A percentile compares a stretch with the other conserved stretches of the same genome.
These are phyloP conservation scores for Dolichoris vasculosae DNA, from an alignment of 1,140 invertebrate species.

Conservation along the genomic window DNA sequence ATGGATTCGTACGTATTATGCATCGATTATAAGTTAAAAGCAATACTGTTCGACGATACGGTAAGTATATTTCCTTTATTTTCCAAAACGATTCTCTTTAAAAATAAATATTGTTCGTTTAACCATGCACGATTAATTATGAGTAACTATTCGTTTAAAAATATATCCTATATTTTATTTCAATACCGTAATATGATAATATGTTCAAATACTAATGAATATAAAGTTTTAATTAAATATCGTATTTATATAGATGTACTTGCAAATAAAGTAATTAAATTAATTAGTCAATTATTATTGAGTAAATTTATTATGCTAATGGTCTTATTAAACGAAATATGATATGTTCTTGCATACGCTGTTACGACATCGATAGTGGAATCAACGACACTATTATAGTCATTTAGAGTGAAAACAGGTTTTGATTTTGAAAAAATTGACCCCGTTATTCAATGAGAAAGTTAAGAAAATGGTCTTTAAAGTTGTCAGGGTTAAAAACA, in stretches of 20 bases:
- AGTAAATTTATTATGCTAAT: background rate
- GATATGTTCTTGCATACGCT: background rate
- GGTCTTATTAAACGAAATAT: background rate
- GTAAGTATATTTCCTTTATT: too few relatives aligned
- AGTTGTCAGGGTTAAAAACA: conserved; percentile 31
- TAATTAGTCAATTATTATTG: background rate
- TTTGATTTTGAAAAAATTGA: conserved; percentile 30
- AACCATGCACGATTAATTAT: too few relatives aligned
- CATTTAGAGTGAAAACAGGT: conserved; percentile 19
- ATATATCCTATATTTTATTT: too few relatives aligned
- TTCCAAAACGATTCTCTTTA: too few relatives aligned
- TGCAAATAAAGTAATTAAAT: conserved; percentile 33
- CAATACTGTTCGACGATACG: too few relatives aligned
- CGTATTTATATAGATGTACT: background rate
- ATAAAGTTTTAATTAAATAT: too few relatives aligned
- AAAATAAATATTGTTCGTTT: too few relatives aligned
- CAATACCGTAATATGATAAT: too few relatives aligned
- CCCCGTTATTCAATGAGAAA: conserved; percentile 47
- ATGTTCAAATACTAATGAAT: too few relatives aligned
- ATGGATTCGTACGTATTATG: too few relatives aligned
- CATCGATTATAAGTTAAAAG: too few relatives aligned
- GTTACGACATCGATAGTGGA: background rate
- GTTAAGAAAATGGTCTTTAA: conserved; percentile 44
- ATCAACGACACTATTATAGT: conserved; percentile 14
- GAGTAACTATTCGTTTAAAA: too few relatives aligned